Percentiles rank a stretch among this genome's conserved stretches.
These are phyloP conservation scores for Ennomos erosarius DNA, from an alignment of 2,888 invertebrate genomes.

Conservation along the genomic window DNA sequence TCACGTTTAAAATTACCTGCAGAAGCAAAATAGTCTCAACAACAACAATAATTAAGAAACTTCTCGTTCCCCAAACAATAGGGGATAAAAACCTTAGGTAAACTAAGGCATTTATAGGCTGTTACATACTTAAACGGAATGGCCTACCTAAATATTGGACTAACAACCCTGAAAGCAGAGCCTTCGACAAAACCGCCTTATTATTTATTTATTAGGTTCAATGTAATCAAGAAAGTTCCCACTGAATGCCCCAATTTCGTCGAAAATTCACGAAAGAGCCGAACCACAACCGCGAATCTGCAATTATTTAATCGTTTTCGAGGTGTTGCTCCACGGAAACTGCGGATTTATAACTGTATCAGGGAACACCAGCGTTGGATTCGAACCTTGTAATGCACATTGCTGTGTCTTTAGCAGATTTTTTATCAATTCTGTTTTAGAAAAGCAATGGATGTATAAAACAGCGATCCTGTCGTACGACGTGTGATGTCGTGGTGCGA, in stretches of 20 bases:
- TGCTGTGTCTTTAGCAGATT: constrained; percentile 19
- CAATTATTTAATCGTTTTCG: constrained; percentile 80
- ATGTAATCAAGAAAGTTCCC: constrained; percentile 71
- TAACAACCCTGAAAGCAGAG: constrained; percentile 45
- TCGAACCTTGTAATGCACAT: constrained; percentile 34
- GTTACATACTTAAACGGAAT: constrained; percentile 35
- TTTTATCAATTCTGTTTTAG: neutral
- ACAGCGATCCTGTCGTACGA: constrained; percentile 39
- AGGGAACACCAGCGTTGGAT: constrained; percentile 35
- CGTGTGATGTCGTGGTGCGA: constrained; percentile 48
- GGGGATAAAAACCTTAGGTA: constrained; percentile 26
- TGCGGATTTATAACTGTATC: constrained; percentile 60
- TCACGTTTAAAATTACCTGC: too few relatives aligned
- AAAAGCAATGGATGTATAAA: constrained; percentile 49
- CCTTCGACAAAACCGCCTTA: constrained; percentile 55
- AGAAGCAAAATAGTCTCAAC: neutral
- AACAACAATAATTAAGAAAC: constrained; percentile 8
- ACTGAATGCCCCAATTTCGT: constrained; percentile 69
- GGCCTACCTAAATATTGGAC: constrained; percentile 46
- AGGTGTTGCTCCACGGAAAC: constrained; percentile 74
- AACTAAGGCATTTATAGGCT: constrained; percentile 31
- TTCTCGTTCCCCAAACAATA: constrained; percentile 6
- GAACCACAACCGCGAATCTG: constrained; percentile 68
- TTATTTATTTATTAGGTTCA: constrained; percentile 71
- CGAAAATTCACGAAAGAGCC: constrained; percentile 71